Percentiles rank a stretch among this genome's conserved stretches.
Conservation (phyloP, 1,140 invertebrate species). For the Semibalanus balanoides region DNA sequence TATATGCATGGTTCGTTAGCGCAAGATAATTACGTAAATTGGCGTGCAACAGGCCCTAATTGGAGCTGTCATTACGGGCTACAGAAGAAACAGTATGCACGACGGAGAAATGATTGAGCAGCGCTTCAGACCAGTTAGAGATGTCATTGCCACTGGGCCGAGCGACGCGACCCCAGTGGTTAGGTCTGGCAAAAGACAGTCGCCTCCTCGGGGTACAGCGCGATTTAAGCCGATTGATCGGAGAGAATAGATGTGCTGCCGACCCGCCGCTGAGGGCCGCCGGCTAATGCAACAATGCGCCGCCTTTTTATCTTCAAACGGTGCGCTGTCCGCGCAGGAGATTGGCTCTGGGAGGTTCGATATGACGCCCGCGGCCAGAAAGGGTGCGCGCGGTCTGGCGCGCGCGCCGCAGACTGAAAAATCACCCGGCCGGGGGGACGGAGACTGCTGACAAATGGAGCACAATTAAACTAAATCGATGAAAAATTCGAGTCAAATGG, state of each 20-base stretch:
- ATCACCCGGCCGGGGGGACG: background rate
- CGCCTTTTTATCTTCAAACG: background rate
- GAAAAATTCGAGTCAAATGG: slow-evolving; percentile 1
- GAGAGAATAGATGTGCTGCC: no score
- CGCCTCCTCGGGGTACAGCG: no score
- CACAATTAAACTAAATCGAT: slow-evolving; percentile 1
- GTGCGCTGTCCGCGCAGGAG: background rate
- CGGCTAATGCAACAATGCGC: background rate
- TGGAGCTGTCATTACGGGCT: background rate
- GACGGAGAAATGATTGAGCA: background rate
- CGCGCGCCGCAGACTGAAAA: background rate
- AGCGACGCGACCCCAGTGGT: no score
- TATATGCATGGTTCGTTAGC: background rate
- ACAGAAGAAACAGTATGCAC: background rate
- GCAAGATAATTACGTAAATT: background rate
- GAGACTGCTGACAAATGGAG: background rate
- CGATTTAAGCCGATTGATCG: no score
- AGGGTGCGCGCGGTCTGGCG: background rate
- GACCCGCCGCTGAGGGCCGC: background rate
- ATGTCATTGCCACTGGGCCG: background rate
- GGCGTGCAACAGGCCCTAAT: background rate
- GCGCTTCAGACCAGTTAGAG: background rate
- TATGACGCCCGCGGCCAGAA: background rate
- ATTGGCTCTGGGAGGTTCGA: background rate
- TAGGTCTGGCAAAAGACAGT: no score